Evolutionary conservation across 2,113 vertebrate genomes (phyloP).

Genomic region (Alosa alosa): DNA sequence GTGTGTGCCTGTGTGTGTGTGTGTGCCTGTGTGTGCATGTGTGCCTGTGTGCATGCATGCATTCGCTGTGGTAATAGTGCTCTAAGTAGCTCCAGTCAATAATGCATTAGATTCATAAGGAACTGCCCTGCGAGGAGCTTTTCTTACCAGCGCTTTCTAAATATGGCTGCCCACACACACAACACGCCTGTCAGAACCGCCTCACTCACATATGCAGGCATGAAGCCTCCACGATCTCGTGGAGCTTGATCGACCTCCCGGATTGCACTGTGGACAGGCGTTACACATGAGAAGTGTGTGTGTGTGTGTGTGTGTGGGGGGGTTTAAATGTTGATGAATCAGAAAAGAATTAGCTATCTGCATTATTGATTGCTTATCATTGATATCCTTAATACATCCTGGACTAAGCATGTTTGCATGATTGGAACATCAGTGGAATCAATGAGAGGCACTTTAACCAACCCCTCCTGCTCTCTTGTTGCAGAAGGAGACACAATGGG

Average conservation of each 20-base stretch:
- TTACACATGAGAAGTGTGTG: neutral
- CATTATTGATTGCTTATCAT: neutral
- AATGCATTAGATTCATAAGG: neutral
- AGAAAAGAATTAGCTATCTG: neutral
- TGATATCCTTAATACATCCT: neutral
- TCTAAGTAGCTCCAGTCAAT: neutral
- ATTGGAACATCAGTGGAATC: neutral
- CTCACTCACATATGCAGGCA: neutral
- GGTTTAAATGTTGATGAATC: neutral
- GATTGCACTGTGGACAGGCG: neutral
- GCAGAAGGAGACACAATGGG: neutral
- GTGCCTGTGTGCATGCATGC: neutral
- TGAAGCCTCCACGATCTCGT: too few relatives aligned
- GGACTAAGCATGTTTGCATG: neutral
- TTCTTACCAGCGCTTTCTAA: neutral
- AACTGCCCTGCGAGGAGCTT: neutral
- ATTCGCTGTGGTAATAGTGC: neutral
- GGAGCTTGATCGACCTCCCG: neutral
- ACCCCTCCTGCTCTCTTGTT: neutral
- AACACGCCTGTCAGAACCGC: neutral
- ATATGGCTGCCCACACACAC: neutral
- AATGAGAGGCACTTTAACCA: neutral
- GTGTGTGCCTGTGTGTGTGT: slow-evolving; percentile 8
- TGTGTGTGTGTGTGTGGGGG: neutral
- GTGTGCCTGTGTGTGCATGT: neutral